Evolutionary conservation across 1,140 invertebrate genomes (phyloP), one percentile per base, ranked within the genome.

Genomic region (Macrocentrus cingulum): DNA sequence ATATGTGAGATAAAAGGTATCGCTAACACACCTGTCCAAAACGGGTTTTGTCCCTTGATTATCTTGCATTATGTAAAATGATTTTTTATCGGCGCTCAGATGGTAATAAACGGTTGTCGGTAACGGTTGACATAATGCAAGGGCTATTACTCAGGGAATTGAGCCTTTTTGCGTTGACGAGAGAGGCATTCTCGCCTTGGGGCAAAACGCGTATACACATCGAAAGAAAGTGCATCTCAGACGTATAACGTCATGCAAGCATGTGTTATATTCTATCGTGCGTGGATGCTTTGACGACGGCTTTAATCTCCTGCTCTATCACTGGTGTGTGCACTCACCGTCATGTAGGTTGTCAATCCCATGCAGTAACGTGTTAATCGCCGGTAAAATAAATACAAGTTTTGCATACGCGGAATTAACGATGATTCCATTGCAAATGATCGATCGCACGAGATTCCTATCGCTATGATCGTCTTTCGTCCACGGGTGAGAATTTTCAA

Each of bases 21-120:
- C 15, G n/a, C 4, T 19, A 22, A 52, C 13, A 32, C 41, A 53
- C 60, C 49, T 57, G 49, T 55, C 52, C 36, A 50, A 52, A 56
- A 49, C 49, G 29, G 42, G 46, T 57, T 57, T 41, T 25, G 45
- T 50, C 51, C 63, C 55, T 72, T 66, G 68, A 77, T 78, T 77
- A 76, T 73, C 67, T 77, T 69, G 66, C 69, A 79, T 78, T 77
- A 79, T 79, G 77, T 72, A 79, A 78, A 79, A 69, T 70, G 69
- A 50, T 51, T 71, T 74, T 76, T 77, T 75, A 71, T 75, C 71
- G 65, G 50, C 16, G 11, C 34, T 53, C 23, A 46, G 51, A 62
- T 69, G 66, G 58, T 79, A 79, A 79, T 79, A 75, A 77, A 76
- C 67, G 75, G 75, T 73, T 79, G 75, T 75, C 72, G 63, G 58